Percentiles rank a stretch among this genome's conserved stretches.
Evolutionary conservation across 2,113 vertebrate genomes (phyloP).

Genomic region (Zosterops pallidus): DNA sequence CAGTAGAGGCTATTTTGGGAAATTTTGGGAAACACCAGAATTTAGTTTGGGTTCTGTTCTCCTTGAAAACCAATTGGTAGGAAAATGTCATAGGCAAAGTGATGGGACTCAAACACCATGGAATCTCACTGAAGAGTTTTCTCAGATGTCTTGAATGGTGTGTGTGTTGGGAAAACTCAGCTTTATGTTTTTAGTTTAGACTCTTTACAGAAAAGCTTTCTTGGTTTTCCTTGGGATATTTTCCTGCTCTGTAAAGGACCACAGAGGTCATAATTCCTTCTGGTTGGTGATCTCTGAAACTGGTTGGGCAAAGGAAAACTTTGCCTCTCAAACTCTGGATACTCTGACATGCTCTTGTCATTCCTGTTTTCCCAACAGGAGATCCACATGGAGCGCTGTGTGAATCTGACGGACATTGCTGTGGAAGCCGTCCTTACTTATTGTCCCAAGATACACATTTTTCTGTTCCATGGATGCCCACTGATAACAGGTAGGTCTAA

Average conservation of each 20-base stretch:
- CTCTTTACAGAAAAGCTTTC: not conserved
- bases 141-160: not conserved
- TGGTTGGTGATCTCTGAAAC: not conserved
- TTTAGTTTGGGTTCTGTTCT: not conserved
- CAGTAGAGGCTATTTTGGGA: not conserved
- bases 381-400: constrained; percentile 83
- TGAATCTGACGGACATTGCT: constrained; percentile 79
- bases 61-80: not conserved
- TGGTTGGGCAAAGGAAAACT: not conserved
- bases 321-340: not conserved
- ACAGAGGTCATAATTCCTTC: not conserved
- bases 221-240: not conserved
- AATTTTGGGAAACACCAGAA: not conserved
- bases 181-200: not conserved
- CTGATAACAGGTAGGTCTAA: constrained; percentile 80
- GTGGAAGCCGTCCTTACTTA: constrained; percentile 80
- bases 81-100: not conserved
- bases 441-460: constrained; percentile 81
- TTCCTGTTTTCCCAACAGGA: constrained; percentile 68
- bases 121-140: not conserved
- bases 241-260: not conserved
- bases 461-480: constrained; percentile 86
- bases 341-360: not conserved
- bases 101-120: not conserved
- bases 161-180: not conserved